Evolutionary conservation across 2,888 invertebrate species (phyloP).

Genomic region (Tortricodes alternella): DNA sequence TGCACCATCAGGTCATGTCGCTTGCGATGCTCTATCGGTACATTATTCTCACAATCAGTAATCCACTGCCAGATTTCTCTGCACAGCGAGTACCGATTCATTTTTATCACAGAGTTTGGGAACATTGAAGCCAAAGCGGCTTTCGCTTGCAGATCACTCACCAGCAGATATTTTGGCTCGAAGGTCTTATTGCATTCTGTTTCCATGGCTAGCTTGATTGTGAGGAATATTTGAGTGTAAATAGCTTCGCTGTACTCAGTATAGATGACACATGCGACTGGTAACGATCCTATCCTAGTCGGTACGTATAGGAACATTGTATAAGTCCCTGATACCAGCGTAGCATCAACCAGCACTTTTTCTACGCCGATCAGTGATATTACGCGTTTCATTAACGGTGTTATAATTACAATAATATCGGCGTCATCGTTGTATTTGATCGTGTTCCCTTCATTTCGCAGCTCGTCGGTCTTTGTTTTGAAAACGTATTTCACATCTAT

Average conservation of each 20-base stretch:
- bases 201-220: conserved; percentile 40
- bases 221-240: conserved; percentile 40
- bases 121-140: conserved; percentile 38
- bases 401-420: conserved; percentile 40
- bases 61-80: conserved; percentile 38
- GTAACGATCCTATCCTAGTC: conserved; percentile 44
- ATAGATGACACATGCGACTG: conserved; percentile 45
- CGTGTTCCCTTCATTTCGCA: conserved; percentile 32
- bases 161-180: conserved; percentile 40
- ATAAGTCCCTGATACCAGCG: conserved; percentile 32
- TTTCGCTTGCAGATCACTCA: conserved; percentile 37
- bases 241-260: conserved; percentile 34
- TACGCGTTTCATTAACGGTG: conserved; percentile 47
- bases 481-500: neutral
- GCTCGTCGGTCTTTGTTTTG: conserved; percentile 15
- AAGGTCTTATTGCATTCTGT: conserved; percentile 35
- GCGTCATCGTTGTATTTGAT: conserved; percentile 31
- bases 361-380: conserved; percentile 37
- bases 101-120: conserved; percentile 33
- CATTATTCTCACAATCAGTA: conserved; percentile 30
- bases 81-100: conserved; percentile 36
- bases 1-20: conserved; percentile 35
- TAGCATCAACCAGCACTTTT: conserved; percentile 42
- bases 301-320: conserved; percentile 43
- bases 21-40: conserved; percentile 31